Conservation (phyloP, 2,888 invertebrate genomes). For the Pyrgus malvae region DNA sequence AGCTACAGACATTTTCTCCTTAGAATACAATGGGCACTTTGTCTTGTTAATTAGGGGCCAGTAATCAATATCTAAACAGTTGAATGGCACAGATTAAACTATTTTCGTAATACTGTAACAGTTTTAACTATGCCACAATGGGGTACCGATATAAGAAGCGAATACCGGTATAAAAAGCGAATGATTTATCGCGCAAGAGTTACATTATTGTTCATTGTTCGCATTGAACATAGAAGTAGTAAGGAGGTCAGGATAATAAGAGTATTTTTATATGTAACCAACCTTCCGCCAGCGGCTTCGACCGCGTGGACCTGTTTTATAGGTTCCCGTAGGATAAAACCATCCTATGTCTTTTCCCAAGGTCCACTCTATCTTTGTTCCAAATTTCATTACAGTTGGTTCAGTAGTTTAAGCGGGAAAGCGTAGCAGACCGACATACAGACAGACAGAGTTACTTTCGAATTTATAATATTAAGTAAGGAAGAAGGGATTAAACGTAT, state of each 20-base stretch:
- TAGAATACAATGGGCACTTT: conserved; percentile 6
- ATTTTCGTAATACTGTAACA: conserved; percentile 10
- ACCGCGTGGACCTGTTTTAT: no score
- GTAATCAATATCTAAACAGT: conserved; percentile 11
- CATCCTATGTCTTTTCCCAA: no score
- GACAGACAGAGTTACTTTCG: no score
- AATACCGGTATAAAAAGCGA: conserved; percentile 4
- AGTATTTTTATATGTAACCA: background rate
- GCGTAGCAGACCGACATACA: no score
- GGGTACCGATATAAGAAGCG: background rate
- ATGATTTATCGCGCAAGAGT: background rate
- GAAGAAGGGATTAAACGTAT: no score
- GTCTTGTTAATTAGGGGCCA: background rate
- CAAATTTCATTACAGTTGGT: no score
- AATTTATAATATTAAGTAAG: no score
- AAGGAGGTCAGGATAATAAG: background rate
- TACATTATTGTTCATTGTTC: conserved; percentile 2
- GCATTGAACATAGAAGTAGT: background rate
- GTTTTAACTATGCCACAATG: conserved; percentile 3
- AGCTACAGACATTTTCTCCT: background rate
- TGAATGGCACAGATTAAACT: conserved; percentile 14
- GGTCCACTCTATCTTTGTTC: no score
- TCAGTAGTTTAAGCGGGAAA: no score
- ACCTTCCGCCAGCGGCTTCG: no score
- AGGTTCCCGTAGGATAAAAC: no score